Conservation (phyloP, 2,113 vertebrate genomes). For the Galbula dea region DNA sequence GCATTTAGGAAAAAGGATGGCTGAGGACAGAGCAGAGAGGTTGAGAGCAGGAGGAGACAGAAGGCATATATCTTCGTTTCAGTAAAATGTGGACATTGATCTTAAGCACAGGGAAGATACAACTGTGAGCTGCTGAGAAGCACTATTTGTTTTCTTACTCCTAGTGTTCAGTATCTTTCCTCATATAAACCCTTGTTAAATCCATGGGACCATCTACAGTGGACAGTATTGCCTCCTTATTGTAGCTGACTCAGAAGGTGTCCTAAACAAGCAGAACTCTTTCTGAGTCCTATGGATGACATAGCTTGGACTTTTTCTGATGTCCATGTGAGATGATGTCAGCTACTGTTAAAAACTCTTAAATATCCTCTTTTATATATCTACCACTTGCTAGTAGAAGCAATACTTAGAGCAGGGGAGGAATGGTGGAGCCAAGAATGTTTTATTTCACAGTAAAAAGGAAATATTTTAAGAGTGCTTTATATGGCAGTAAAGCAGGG, state of each 20-base stretch:
- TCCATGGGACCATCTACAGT: neutral
- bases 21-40: neutral
- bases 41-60: neutral
- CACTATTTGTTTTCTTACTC: neutral
- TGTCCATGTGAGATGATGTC: neutral
- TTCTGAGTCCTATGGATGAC: neutral
- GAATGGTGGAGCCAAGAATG: neutral
- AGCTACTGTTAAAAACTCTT: neutral
- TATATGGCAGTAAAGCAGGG: neutral
- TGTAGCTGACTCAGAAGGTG: neutral
- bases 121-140: neutral
- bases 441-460: constrained; percentile 17
- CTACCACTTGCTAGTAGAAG: neutral
- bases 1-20: neutral
- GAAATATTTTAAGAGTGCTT: constrained; percentile 8
- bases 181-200: neutral
- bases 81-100: neutral
- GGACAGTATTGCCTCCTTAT: neutral
- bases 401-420: neutral
- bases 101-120: neutral
- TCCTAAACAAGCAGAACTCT: neutral
- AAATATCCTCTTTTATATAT: neutral
- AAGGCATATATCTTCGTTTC: neutral
- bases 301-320: neutral
- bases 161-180: neutral